Conservation (phyloP, 2,888 invertebrate species). For the Serrognathus titanus region DNA sequence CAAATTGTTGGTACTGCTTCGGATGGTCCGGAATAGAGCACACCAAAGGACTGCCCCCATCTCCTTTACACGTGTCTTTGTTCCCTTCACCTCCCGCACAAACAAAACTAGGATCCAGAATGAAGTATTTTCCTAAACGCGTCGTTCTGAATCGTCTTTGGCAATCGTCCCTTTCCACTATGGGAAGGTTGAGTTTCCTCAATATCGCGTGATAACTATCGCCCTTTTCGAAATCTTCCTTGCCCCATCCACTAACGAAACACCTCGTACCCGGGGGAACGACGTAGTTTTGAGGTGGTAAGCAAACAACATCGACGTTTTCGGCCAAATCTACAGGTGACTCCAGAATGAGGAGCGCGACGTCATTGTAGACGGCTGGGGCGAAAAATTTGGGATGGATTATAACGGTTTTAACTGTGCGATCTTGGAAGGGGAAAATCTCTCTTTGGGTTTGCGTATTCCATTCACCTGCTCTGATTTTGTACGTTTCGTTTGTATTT, state of each 20-base stretch:
- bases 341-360: slow-evolving; percentile 63
- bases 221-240: slow-evolving; percentile 62
- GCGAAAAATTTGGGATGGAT: slow-evolving; percentile 56
- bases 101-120: slow-evolving; percentile 66
- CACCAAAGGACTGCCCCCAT: slow-evolving; percentile 75
- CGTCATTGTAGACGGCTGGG: slow-evolving; percentile 63
- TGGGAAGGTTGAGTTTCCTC: slow-evolving; percentile 66
- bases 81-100: slow-evolving; percentile 76
- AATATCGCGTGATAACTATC: slow-evolving; percentile 64
- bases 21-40: slow-evolving; percentile 59
- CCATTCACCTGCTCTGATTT: slow-evolving; percentile 76
- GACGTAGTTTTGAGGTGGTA: slow-evolving; percentile 57
- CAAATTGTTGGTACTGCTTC: slow-evolving; percentile 54
- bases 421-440: slow-evolving; percentile 64
- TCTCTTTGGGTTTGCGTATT: slow-evolving; percentile 75
- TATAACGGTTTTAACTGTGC: slow-evolving; percentile 50
- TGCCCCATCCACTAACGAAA: slow-evolving; percentile 79
- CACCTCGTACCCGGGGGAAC: slow-evolving; percentile 57
- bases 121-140: slow-evolving; percentile 62
- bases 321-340: slow-evolving; percentile 56
- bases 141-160: slow-evolving; percentile 58
- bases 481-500: slow-evolving; percentile 32
- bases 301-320: slow-evolving; percentile 70
- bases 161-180: slow-evolving; percentile 61
- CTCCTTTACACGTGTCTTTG: slow-evolving; percentile 72